A percentile compares a stretch with the other conserved stretches of the same genome.
Evolutionary conservation across 2,888 invertebrate species (phyloP).

Genomic region (Sclerodermus sp.): DNA sequence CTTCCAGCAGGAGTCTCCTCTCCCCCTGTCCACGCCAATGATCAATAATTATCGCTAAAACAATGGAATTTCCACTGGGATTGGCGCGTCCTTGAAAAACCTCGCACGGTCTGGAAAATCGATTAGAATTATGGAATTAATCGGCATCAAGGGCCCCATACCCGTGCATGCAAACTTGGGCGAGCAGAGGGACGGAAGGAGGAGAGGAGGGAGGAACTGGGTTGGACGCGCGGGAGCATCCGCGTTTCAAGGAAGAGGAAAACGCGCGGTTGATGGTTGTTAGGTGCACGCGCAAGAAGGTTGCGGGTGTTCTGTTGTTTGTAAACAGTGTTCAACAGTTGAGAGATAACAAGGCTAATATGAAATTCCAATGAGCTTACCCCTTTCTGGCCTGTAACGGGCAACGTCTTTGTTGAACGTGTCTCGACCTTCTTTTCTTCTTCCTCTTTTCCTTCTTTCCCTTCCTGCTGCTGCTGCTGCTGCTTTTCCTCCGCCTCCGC

Average conservation of each 20-base stretch:
- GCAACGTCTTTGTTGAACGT: conserved; percentile 1
- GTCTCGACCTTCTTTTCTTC: background rate
- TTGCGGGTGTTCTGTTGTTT: background rate
- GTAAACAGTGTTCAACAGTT: background rate
- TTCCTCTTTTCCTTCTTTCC: background rate
- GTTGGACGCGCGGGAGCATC: background rate
- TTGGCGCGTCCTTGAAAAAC: no score
- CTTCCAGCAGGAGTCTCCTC: no score
- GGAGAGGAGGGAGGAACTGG: no score
- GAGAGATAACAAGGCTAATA: conserved; percentile 1
- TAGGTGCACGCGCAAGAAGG: background rate
- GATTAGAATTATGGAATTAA: no score
- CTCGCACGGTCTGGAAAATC: no score
- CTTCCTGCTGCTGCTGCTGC: no score
- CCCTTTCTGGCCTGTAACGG: background rate
- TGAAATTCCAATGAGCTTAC: background rate
- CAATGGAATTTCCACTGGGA: no score
- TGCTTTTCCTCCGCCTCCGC: background rate
- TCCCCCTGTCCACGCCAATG: no score
- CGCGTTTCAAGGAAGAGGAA: background rate
- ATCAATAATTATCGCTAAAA: no score
- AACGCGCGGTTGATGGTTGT: background rate
- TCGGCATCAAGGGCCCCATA: no score
- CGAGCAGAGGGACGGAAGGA: no score
- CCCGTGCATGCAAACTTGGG: no score